Percentiles rank a stretch among this genome's conserved stretches.
phyloP scores from a whole-genome alignment of 2,797 vertebrate genomes.

The Enteromius fasciolatus region DNA sequence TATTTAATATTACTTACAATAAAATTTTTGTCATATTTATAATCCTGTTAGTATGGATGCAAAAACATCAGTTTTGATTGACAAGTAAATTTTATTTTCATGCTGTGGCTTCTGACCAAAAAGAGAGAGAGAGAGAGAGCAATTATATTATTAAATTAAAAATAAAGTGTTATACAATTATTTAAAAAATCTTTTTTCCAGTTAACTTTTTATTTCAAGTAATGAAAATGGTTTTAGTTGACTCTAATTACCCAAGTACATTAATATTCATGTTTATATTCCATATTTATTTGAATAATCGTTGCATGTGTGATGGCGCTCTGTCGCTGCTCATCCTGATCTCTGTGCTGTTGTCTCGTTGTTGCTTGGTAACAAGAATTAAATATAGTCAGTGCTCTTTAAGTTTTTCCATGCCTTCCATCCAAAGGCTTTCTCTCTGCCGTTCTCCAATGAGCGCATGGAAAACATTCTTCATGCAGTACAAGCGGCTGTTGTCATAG shows the following conservation, averaged over 20 bases:
- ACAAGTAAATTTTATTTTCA: not conserved
- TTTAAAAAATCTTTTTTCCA: too few species aligned
- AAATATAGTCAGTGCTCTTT: constrained; percentile 81
- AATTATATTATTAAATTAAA: too few species aligned
- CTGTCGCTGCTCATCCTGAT: constrained; percentile 66
- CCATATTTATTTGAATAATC: not conserved
- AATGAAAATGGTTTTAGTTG: not conserved
- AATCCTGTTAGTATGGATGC: not conserved
- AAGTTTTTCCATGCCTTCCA: constrained; percentile 79
- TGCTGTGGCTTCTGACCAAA: not conserved
- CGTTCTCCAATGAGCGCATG: constrained; percentile 75
- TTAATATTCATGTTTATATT: not conserved
- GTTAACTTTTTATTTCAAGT: too few species aligned
- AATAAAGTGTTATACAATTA: too few species aligned
- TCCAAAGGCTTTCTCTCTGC: constrained; percentile 67
- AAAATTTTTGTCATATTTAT: not conserved
- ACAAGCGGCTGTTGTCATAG: constrained; percentile 77
- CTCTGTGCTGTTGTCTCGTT: constrained; percentile 71
- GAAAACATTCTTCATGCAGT: constrained; percentile 80
- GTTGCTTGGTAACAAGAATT: constrained; percentile 78
- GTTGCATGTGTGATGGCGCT: constrained; percentile 36
- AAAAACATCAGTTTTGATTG: not conserved
- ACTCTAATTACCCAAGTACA: not conserved
- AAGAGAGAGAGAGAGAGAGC: too few species aligned
- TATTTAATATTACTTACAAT: too few species aligned